phyloP scores from a whole-genome alignment of 2,797 vertebrate species.

The Melopsittacus undulatus region DNA sequence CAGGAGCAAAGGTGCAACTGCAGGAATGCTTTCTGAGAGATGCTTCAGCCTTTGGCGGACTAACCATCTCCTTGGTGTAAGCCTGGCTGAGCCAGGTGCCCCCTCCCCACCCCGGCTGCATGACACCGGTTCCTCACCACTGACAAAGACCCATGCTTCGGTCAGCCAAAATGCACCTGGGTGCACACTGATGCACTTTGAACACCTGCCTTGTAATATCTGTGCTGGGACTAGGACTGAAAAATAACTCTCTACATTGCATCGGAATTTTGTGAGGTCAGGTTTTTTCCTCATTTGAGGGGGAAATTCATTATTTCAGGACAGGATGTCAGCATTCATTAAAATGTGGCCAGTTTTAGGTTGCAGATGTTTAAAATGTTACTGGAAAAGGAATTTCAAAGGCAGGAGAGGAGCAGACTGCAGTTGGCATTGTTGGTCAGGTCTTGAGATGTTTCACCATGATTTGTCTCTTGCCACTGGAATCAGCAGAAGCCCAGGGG shows the following conservation, averaged over 20 bases:
- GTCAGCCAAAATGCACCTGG: fast-evolving
- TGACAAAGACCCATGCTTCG: fast-evolving
- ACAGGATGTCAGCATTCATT: not conserved
- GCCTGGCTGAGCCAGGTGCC: not conserved
- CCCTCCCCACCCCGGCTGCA: not conserved
- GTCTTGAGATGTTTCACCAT: not conserved
- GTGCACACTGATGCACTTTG: not conserved
- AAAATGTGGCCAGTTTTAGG: not conserved
- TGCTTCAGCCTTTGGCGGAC: not conserved
- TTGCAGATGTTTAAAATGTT: not conserved
- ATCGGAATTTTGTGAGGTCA: not conserved
- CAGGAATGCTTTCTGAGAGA: not conserved
- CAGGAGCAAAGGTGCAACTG: not conserved
- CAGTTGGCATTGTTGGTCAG: not conserved
- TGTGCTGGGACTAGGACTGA: not conserved
- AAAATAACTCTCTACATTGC: not conserved
- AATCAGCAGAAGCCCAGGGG: not conserved
- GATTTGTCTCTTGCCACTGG: not conserved
- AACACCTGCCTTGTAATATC: not conserved
- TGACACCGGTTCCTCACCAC: fast-evolving
- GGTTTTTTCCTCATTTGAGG: not conserved
- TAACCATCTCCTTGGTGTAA: not conserved
- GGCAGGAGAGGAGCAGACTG: not conserved
- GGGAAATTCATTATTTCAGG: not conserved
- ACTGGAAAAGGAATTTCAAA: not conserved